Conservation (phyloP, 2,113 vertebrate species). For the Sarotherodon lohbergeri region DNA sequence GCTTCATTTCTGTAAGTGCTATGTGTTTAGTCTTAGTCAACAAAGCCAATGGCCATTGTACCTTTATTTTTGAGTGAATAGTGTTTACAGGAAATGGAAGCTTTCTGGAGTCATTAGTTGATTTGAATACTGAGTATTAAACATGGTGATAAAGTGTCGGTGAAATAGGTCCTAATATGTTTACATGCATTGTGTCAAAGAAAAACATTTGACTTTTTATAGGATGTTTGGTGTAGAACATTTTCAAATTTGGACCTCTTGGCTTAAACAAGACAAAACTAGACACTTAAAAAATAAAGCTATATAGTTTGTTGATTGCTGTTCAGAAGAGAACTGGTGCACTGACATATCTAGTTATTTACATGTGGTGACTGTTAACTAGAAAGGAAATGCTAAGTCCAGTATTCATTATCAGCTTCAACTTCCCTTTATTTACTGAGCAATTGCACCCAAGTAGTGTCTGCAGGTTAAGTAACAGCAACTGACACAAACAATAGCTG, state of each 20-base stretch:
- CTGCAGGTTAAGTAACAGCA: neutral
- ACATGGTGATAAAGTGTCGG: neutral
- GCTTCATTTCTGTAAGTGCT: neutral
- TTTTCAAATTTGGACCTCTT: neutral
- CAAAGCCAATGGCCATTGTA: neutral
- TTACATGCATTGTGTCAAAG: neutral
- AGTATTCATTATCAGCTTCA: neutral
- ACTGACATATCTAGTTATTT: rapidly evolving
- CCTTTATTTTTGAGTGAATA: neutral
- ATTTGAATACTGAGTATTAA: neutral
- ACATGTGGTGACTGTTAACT: neutral
- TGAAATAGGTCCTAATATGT: neutral
- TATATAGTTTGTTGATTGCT: neutral
- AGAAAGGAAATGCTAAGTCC: neutral
- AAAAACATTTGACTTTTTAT: neutral
- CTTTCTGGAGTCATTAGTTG: neutral
- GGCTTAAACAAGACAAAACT: neutral
- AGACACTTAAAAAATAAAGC: neutral
- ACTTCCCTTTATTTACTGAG: neutral
- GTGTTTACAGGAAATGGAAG: neutral
- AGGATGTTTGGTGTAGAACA: neutral
- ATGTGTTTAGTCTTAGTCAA: neutral
- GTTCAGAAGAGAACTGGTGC: neutral
- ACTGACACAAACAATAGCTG: neutral
- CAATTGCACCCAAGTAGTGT: neutral